Evolutionary conservation across 2,888 invertebrate genomes (phyloP).

Genomic region (Argynnis bischoffii): DNA sequence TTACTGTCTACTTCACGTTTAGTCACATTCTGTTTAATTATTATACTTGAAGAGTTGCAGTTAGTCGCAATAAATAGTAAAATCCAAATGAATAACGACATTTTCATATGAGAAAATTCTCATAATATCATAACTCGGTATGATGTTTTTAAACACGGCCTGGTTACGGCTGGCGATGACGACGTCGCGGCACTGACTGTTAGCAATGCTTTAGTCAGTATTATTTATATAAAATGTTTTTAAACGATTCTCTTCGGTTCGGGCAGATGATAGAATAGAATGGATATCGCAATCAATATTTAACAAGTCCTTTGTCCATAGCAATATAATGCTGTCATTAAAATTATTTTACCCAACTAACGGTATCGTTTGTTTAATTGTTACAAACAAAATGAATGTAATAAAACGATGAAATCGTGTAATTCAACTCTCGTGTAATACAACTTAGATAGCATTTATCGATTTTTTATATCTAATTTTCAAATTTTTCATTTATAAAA

Average conservation of each 20-base stretch:
- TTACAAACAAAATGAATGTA: conserved; percentile 6
- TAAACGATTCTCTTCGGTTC: conserved; percentile 67
- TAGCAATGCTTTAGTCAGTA: conserved; percentile 61
- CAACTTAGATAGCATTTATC: background rate
- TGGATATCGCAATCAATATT: conserved; percentile 48
- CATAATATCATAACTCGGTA: conserved; percentile 47
- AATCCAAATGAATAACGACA: conserved; percentile 41
- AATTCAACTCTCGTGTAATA: too few species aligned
- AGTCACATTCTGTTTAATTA: conserved; percentile 60
- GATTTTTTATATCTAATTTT: too few species aligned
- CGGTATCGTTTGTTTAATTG: conserved; percentile 6
- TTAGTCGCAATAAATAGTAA: conserved; percentile 46
- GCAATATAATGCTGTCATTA: background rate
- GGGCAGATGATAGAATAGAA: conserved; percentile 51
- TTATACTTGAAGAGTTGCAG: conserved; percentile 56
- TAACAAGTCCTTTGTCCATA: conserved; percentile 9
- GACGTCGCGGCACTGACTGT: conserved; percentile 67
- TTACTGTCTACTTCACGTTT: conserved; percentile 60
- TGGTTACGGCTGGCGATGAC: conserved; percentile 48
- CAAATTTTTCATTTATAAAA: too few species aligned
- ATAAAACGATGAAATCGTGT: too few species aligned
- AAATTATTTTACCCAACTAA: conserved; percentile 7
- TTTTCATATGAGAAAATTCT: conserved; percentile 41
- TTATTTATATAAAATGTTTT: conserved; percentile 78
- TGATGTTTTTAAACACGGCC: conserved; percentile 40